Conservation (phyloP, 2,113 vertebrate species). For the Rhinolophus sinicus region DNA sequence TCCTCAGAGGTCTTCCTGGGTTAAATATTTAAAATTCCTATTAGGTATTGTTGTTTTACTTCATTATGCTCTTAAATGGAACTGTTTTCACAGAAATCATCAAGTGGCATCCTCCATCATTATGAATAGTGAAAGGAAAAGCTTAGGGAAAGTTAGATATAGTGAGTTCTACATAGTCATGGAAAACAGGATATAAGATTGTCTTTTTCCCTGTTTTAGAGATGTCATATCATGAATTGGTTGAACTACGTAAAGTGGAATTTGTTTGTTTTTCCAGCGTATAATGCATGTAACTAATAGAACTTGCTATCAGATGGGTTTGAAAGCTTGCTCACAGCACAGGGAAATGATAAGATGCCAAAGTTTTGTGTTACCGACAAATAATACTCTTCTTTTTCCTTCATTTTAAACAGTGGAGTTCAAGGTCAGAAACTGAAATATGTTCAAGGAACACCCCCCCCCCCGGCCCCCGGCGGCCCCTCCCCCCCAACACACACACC, state of each 20-base stretch:
- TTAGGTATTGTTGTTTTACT: background rate
- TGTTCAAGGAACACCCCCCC: background rate
- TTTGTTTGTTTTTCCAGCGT: constrained; percentile 48
- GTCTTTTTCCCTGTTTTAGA: background rate
- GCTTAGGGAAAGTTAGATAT: background rate
- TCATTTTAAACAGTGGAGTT: constrained; percentile 51
- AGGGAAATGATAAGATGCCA: constrained; percentile 18
- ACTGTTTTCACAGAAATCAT: background rate
- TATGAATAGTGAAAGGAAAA: background rate
- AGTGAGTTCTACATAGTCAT: background rate
- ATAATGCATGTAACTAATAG: background rate
- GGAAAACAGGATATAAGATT: background rate
- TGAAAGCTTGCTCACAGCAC: constrained; percentile 18
- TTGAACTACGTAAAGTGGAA: constrained; percentile 27
- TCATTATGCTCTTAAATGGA: background rate
- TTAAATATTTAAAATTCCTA: background rate
- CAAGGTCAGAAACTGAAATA: background rate
- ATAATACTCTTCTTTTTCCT: background rate
- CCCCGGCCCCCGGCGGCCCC: no score
- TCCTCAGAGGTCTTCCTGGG: background rate
- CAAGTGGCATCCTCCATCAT: background rate
- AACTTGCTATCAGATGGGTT: constrained; percentile 43
- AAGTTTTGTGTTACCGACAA: constrained; percentile 15
- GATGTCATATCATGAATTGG: background rate
- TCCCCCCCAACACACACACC: background rate